phyloP scores from a whole-genome alignment of 2,113 vertebrate species.

The Diadophis punctatus region DNA sequence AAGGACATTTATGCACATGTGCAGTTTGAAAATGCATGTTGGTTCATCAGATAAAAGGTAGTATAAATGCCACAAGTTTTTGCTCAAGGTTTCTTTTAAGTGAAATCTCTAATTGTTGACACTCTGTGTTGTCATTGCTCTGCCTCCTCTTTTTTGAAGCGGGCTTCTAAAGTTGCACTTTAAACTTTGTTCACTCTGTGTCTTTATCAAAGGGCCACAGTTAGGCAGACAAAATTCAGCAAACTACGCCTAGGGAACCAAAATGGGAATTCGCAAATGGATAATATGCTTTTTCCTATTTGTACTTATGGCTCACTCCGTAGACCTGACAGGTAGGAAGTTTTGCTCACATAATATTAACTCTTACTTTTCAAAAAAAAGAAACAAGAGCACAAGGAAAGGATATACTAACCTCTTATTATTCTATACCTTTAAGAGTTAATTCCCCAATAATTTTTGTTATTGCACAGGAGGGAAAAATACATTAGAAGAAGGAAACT shows the following conservation, averaged over 20 bases:
- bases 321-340: conserved; percentile 67
- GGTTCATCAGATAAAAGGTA: neutral
- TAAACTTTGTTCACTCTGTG: conserved; percentile 44
- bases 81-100: neutral
- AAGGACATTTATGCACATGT: neutral
- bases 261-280: conserved; percentile 58
- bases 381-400: neutral
- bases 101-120: conserved; percentile 30
- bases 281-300: conserved; percentile 49
- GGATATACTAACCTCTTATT: neutral
- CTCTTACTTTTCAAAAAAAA: conserved; percentile 5
- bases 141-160: conserved; percentile 22
- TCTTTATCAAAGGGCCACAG: conserved; percentile 16
- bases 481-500: neutral
- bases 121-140: conserved; percentile 19
- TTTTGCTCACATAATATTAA: conserved; percentile 12
- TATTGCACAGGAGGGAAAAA: neutral
- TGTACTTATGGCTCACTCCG: conserved; percentile 51
- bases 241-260: conserved; percentile 3
- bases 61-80: neutral
- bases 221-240: conserved; percentile 7
- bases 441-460: neutral
- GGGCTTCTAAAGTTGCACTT: conserved; percentile 54
- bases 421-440: neutral
- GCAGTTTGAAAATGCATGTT: neutral